Evolutionary conservation across 2,113 vertebrate species (phyloP), one percentile per base, ranked within the genome.

Genomic region (Eretmochelys imbricata): DNA sequence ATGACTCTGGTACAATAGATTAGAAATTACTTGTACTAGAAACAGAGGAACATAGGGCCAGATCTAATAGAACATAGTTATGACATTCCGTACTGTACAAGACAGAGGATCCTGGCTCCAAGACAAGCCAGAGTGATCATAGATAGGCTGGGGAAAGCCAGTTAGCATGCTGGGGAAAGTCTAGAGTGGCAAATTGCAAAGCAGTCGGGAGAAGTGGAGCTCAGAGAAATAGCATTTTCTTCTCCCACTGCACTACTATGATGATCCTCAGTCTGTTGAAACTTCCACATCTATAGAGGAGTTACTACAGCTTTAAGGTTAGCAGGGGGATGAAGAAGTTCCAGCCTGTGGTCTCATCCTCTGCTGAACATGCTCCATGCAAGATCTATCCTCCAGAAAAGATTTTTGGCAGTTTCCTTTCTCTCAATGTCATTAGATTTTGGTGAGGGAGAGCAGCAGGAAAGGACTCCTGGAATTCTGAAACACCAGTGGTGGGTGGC

Each of bases 91-190:
- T 51, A 42, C 89, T 91, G 81, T 53, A 93, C 46, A 72, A 84
- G 25, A 85, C 14, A 94, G 88, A 91, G 93, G n/a, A 93, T 55
- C 35, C 76, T 93, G 75, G 46, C 46, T 48, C 42, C 46, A 78
- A 78, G 75, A 42, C 72, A 78, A 48, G 38, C 46, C n/a, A 38
- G 35, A 72, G 19, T n/a, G 25, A 25, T 90, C 69, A 85, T 65
- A 1, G 1, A 82, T 42, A 42, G 42, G 80, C 84, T 81, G 84
- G 89, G 42, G 90, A 92, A 87, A 91, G 75, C 75, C 82, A 94
- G 93, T 85, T 90, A 89, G 53, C 91, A 90, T 83, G 80, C 85
- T 80, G 84, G 89, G 42, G 90, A 92, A 87, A 91, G 55, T 49
- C 12, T 11, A 48, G 46, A 91, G 49, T 0, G 90, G 89, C n/a